phyloP scores from a whole-genome alignment of 2,113 vertebrate species.

The Chamaetylas fuelleborni region DNA sequence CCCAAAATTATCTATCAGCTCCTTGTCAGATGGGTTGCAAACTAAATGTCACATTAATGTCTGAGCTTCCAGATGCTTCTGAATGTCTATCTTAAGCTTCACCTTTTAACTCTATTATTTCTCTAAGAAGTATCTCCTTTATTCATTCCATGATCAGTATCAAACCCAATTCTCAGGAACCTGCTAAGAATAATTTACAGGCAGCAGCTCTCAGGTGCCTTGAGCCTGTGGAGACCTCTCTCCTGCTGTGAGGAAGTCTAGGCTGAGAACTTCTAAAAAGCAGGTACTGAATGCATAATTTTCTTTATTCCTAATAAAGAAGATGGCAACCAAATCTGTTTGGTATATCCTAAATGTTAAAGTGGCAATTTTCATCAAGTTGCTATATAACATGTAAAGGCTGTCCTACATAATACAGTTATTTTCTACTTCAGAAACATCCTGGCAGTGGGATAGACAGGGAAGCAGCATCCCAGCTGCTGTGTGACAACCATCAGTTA shows the following conservation, averaged over 20 bases:
- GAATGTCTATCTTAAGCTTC: background rate
- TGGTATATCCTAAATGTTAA: background rate
- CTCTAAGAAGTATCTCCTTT: background rate
- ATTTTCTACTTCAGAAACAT: background rate
- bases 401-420: background rate
- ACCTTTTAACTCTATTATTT: conserved; percentile 10
- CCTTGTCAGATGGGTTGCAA: conserved; percentile 34
- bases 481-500: background rate
- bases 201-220: background rate
- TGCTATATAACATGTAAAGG: background rate
- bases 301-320: background rate
- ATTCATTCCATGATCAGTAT: background rate
- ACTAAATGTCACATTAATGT: conserved; percentile 21
- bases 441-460: accelerated
- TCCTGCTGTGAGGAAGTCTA: background rate
- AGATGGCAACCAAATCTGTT: background rate
- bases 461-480: background rate
- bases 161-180: background rate
- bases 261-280: background rate
- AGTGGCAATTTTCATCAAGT: background rate
- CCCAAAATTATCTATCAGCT: conserved; percentile 55
- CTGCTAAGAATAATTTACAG: background rate
- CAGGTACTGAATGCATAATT: background rate
- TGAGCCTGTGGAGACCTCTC: background rate
- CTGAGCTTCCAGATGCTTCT: conserved; percentile 37